These are phyloP conservation scores for Eupithecia dodoneata DNA, from an alignment of 2,888 invertebrate species.

Conservation along the genomic window DNA sequence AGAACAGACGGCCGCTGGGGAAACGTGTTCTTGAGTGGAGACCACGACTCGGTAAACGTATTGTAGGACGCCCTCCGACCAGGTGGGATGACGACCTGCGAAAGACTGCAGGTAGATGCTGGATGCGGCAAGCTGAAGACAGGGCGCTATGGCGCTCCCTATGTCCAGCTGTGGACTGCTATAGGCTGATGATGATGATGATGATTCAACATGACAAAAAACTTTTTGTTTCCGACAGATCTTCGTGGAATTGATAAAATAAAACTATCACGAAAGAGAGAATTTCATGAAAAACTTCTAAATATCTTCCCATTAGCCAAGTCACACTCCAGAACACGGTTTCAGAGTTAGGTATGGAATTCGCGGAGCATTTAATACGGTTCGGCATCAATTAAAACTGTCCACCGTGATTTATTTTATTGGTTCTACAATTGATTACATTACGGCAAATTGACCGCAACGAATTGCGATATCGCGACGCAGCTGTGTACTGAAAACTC, in stretches of 20 bases:
- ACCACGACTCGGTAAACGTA: too few species aligned
- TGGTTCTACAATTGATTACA: slow-evolving; percentile 83
- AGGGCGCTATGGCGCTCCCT: too few species aligned
- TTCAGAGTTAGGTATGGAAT: slow-evolving; percentile 32
- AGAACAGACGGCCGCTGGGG: too few species aligned
- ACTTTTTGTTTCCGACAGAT: background rate
- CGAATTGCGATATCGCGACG: slow-evolving; percentile 71
- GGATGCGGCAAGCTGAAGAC: too few species aligned
- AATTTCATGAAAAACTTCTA: background rate
- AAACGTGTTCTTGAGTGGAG: too few species aligned
- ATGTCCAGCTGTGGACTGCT: too few species aligned
- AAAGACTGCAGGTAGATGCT: too few species aligned
- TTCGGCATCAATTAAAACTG: slow-evolving; percentile 82
- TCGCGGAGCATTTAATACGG: slow-evolving; percentile 69
- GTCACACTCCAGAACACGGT: background rate
- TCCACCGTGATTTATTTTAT: slow-evolving; percentile 83
- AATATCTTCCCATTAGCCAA: background rate
- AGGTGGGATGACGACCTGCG: too few species aligned
- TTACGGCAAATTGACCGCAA: slow-evolving; percentile 83
- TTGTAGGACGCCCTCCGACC: too few species aligned
- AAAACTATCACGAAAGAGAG: background rate
- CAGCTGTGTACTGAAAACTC: slow-evolving; percentile 64
- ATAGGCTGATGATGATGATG: too few species aligned
- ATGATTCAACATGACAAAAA: too few species aligned
- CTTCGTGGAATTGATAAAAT: background rate